Percentiles rank a stretch among this genome's conserved stretches.
Conservation (phyloP, 92 coral and sea anemone species). For the Actinernus sp. region DNA sequence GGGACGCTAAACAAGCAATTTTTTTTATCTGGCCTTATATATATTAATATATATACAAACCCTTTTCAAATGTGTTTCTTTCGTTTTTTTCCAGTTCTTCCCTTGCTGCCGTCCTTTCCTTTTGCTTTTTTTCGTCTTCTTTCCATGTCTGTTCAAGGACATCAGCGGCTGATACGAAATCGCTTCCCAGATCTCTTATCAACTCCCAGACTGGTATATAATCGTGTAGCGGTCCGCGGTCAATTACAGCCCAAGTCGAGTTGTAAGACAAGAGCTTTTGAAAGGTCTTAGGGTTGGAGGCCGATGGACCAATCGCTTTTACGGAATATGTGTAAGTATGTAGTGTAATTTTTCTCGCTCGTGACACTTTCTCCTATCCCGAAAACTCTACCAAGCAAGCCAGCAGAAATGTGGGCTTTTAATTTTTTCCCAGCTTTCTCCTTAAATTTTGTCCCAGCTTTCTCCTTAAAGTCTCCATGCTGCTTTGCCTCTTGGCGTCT, state of each 20-base stretch:
- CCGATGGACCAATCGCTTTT: constrained; percentile 54
- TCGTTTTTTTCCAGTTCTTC: not conserved
- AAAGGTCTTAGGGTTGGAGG: too few species aligned
- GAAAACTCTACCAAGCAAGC: constrained; percentile 34
- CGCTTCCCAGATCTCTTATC: constrained; percentile 43
- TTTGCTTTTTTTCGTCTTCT: constrained; percentile 19
- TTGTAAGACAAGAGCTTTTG: constrained; percentile 42
- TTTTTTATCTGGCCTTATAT: too few species aligned
- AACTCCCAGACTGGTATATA: constrained; percentile 71
- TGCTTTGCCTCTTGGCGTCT: constrained; percentile 19
- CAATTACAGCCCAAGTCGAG: too few species aligned
- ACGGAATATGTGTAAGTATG: constrained; percentile 29
- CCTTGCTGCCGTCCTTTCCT: not conserved
- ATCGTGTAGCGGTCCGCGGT: constrained; percentile 31
- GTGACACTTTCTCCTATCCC: constrained; percentile 31
- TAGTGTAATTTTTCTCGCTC: not conserved
- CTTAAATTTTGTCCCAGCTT: too few species aligned
- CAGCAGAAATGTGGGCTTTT: constrained; percentile 32
- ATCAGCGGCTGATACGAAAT: constrained; percentile 10
- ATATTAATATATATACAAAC: too few species aligned
- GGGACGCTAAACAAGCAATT: too few species aligned
- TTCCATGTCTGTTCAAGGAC: constrained; percentile 43
- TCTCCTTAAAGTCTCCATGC: constrained; percentile 15
- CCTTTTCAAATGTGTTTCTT: too few species aligned
- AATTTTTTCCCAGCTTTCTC: constrained; percentile 22